Evolutionary conservation across 1,140 invertebrate genomes (phyloP), one percentile per base, ranked within the genome.

Genomic region (Eciton burchellii): DNA sequence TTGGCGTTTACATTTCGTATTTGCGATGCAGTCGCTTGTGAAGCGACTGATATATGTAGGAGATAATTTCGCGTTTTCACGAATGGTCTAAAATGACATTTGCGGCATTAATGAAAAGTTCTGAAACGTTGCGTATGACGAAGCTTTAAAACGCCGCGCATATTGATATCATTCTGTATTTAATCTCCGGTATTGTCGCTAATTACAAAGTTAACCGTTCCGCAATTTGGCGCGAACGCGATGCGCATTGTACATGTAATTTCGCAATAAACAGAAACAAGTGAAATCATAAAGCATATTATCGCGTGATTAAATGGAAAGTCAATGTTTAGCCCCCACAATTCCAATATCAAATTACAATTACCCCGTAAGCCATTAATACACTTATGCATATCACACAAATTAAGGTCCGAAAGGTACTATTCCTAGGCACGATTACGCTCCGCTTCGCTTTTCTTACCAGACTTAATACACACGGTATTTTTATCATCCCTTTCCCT

Each of bases 51-150:
- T 70, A 45, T 70, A 68, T 49, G 63, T 21, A 56, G 43, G 74
- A 79, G 74, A 49, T 79, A 79, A 79, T 79, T 79, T 77, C 29
- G 68, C 65, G 35, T 77, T 77, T 77, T 79, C 74, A 79, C 54
- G 74, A 63, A 79, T 56, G 63, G 74, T 79, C 63, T 79, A 79
- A 68, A 79, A 68, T 79, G 74, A 79, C 63, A 79, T 79, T 79
- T 79, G 72, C 49, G 74, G 49, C 54, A 70, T 79, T 70, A 79
- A 70, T 79, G 74, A 79, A 79, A 79, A 79, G 74, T 79, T 79
- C 70, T 35, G 35, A 70, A 70, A 79, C 68, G 49, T 63, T 79
- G 66, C 49, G 65, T 54, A 56, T 77, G 66, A 77, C 35, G 52
- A 79, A 70, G 74, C 74, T 79, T 70, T 79, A 79, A 79, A 79